Evolutionary conservation across 2,888 invertebrate genomes (phyloP).

Genomic region (Leucoma salicis): DNA sequence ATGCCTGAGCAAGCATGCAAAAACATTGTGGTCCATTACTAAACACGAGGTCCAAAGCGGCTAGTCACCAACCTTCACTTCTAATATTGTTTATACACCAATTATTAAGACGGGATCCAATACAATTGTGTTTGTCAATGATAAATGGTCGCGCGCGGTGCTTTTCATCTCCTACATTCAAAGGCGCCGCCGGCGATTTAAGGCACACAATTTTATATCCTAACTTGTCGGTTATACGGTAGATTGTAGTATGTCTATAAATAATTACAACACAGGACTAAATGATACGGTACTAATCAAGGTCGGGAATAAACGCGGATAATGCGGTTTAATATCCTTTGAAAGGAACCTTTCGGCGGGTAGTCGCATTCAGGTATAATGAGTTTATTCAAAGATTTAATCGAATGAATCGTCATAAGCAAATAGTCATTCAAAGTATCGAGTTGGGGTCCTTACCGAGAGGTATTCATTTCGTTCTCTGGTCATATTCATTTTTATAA

Average conservation of each 20-base stretch:
- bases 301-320: conserved; percentile 76
- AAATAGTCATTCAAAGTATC: conserved; percentile 63
- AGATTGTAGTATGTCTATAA: conserved; percentile 37
- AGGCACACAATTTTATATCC: conserved; percentile 40
- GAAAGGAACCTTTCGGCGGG: conserved; percentile 78
- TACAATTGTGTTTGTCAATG: conserved; percentile 82
- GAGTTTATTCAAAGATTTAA: conserved; percentile 80
- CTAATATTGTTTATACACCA: conserved; percentile 75
- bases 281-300: conserved; percentile 82
- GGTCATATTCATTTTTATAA: no score
- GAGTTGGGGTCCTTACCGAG: conserved; percentile 5
- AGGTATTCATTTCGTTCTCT: no score
- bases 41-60: conserved; percentile 31
- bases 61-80: conserved; percentile 56
- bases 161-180: conserved; percentile 76
- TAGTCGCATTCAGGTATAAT: conserved; percentile 75
- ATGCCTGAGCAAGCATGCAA: no score
- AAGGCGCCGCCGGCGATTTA: conserved; percentile 61
- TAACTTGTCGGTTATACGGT: conserved; percentile 28
- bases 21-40: no score
- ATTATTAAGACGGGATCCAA: conserved; percentile 73
- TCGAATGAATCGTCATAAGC: conserved; percentile 77
- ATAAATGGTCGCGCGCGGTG: conserved; percentile 78
- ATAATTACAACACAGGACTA: conserved; percentile 79
- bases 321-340: conserved; percentile 79